Conservation (phyloP, 1,140 invertebrate genomes). For the Gonatopus flavifemur region DNA sequence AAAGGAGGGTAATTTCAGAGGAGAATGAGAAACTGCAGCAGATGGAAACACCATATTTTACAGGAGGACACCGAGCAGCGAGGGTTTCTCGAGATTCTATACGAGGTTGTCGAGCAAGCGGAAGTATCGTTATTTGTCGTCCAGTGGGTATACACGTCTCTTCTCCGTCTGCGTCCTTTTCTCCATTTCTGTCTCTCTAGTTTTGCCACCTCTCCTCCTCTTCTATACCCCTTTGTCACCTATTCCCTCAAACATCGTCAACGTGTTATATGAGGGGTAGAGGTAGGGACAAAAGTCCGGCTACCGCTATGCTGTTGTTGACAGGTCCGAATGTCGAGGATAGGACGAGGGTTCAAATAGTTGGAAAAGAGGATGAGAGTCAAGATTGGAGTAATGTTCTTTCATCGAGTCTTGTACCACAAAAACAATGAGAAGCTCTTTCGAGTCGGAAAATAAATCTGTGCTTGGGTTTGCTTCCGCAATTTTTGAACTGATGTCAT, state of each 20-base stretch:
- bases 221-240: too few relatives aligned
- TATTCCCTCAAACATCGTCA: conserved; percentile 32
- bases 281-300: too few relatives aligned
- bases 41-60: too few relatives aligned
- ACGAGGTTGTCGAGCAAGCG: background rate
- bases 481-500: too few relatives aligned
- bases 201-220: too few relatives aligned
- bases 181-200: conserved; percentile 29
- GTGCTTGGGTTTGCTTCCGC: too few relatives aligned
- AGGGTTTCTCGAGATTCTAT: background rate
- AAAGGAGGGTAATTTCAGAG: too few relatives aligned
- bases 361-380: background rate
- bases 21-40: background rate
- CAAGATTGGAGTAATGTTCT: too few relatives aligned
- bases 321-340: conserved; percentile 33
- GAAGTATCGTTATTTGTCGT: conserved; percentile 37
- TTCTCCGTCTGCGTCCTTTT: conserved; percentile 28
- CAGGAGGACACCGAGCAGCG: background rate
- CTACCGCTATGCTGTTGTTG: conserved; percentile 38
- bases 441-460: too few relatives aligned
- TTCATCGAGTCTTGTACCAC: too few relatives aligned
- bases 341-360: conserved; percentile 8
- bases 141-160: conserved; percentile 18
- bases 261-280: conserved; percentile 33
- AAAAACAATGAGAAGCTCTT: too few relatives aligned